Base-by-base conservation (phyloP, 2,113 vertebrate species). In the Thymallus thymallus region DNA sequence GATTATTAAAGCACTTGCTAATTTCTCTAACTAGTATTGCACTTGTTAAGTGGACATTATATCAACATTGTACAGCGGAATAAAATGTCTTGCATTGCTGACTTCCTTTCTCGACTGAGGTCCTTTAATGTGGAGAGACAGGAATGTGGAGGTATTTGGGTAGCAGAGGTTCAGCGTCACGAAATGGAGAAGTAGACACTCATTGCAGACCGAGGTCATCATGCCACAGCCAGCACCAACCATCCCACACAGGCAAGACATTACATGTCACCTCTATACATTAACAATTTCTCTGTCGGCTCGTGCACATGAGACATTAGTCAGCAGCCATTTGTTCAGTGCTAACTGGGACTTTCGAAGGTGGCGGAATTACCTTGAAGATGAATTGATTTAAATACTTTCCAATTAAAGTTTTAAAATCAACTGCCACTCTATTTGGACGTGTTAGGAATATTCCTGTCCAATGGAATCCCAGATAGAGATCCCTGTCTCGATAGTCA, bases 41-140 rank as follows among this genome's bases (percentile, higher is more conserved):
- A 71, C 77, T 79, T 83, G 80, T 22, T 85, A 84, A 71, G 72
- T 86, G 76, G 72, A 77, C 85, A 78, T 86, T n/a, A n/a, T 71
- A 79, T 75, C 76, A 74, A 72, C 75, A 75, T 74, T 83, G 78
- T 85, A 87, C 69, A 81, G 80, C 74, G 82, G 76, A 92, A 93
- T 92, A 90, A 92, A 92, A 92, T 76, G 83, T 85, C 74, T 87
- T 86, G 79, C 73, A 76, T 85, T 84, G 81, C 86, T 82, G 76
- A 70, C 76, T 76, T 85, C 60, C 83, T 71, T n/a, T 80, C 71
- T 85, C 7, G 32, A 68, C 56, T 86, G 32, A 80, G 55, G 81
- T 79, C 78, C 56, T 88, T 90, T 82, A 76, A 85, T 85, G 56
- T 77, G 72, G 22, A 67, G 61, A 74, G 60, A 63, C 62, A 82